Evolutionary conservation across 2,888 invertebrate genomes (phyloP).

Genomic region (Pomacea canaliculata): DNA sequence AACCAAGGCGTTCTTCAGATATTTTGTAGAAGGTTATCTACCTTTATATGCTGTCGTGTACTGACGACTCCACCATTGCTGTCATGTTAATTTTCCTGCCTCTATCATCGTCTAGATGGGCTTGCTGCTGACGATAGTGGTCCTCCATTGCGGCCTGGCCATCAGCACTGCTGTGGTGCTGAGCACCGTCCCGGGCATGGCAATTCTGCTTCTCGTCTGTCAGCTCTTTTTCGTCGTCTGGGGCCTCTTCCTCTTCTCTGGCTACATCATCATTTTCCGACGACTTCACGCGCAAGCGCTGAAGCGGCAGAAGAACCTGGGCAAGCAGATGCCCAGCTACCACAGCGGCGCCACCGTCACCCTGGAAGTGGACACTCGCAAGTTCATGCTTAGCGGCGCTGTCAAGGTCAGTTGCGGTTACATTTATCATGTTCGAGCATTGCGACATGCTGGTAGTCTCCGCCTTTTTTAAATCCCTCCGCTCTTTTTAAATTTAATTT

Average conservation of each 20-base stretch:
- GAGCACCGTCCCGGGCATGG: slow-evolving; percentile 51
- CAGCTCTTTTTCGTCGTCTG: slow-evolving; percentile 86
- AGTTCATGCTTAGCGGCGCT: slow-evolving; percentile 80
- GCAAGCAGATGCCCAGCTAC: slow-evolving; percentile 1
- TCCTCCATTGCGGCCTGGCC: slow-evolving; percentile 84
- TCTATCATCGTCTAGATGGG: slow-evolving; percentile 62
- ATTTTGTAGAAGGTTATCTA: no score
- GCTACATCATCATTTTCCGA: slow-evolving; percentile 76
- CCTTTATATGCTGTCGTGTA: no score
- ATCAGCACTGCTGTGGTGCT: slow-evolving; percentile 81
- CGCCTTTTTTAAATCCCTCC: no score
- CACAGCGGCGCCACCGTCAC: neutral
- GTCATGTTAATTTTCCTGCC: neutral
- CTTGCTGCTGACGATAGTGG: slow-evolving; percentile 83
- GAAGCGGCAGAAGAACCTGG: slow-evolving; percentile 62
- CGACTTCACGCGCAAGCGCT: slow-evolving; percentile 61
- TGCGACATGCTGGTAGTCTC: no score
- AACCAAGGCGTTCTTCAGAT: no score
- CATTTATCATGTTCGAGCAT: no score
- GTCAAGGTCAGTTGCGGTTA: slow-evolving; percentile 78
- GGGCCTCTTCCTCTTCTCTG: slow-evolving; percentile 84
- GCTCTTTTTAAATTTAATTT: no score
- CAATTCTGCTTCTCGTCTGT: slow-evolving; percentile 73
- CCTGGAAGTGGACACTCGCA: slow-evolving; percentile 12
- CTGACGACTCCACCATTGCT: no score